Base-by-base conservation (phyloP, 2,797 vertebrate species). In the Tenualosa ilisha region DNA sequence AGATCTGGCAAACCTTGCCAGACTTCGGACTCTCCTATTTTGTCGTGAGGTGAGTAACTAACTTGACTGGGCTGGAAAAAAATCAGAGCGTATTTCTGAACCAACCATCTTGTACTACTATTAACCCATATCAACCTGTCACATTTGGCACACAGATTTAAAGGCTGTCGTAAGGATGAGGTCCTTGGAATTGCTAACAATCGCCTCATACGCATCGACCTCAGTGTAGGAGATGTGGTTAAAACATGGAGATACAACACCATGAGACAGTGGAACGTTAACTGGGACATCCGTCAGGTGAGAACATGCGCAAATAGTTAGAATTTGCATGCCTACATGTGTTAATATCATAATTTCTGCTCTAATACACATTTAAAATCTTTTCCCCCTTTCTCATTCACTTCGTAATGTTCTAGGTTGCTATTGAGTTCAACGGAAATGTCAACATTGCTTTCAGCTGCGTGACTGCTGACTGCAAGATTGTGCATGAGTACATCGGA, bases 201-300 rank as follows among this genome's bases (percentile, higher is more conserved):
- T 89, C 93, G 95, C 3, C 91, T 96, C 83, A 95, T 96, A 86
- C 93, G 96, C 61, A 95, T 96, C 0, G 95, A 96, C 89, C 50
- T 96, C 61, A 88, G 89, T 0, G 89, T 94, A 20, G 95, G 95
- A 0, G 95, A 96, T 0, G 91, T 96, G 83, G 93, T 95, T 84
- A 96, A 96, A 91, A 96, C 95, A 22, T 96, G 96, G 96, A 92
- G 96, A 81, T 96, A 94, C 89, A 96, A 94, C 92, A 96, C 94
- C 86, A 96, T 96, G 95, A 94, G 93, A 20, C 96, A 96, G 81
- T 96, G 95, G 96, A 96, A 96, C 0, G 96, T 96, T 87, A 96
- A 96, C 90, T 96, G 96, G 95, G 96, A 96, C 89, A 96, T 96
- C 85, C 89, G 89, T 81, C 95, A 96, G 95, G 95, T 95, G 63